Percentiles rank a stretch among this genome's conserved stretches.
Conservation (phyloP, 1,140 invertebrate species). For the Armadillidium nasatum region DNA sequence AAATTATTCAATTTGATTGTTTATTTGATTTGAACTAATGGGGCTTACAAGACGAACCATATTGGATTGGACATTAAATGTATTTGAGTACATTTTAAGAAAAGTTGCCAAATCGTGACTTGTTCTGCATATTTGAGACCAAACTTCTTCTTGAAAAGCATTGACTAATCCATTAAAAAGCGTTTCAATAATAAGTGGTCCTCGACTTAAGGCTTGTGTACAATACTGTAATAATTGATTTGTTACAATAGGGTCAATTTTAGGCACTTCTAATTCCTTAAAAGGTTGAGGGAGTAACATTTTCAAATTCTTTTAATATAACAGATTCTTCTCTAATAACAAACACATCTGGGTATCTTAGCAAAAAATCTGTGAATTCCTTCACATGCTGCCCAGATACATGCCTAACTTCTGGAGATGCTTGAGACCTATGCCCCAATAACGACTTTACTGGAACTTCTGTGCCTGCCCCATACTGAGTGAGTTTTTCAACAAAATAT, state of each 20-base stretch:
- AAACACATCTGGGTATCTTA: constrained; percentile 79
- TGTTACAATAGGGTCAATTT: constrained; percentile 74
- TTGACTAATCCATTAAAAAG: constrained; percentile 38
- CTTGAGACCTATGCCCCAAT: constrained; percentile 85
- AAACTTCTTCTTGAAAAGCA: constrained; percentile 49
- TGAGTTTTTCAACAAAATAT: constrained; percentile 86
- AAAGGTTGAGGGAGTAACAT: constrained; percentile 40
- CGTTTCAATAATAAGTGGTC: constrained; percentile 37
- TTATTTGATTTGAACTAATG: neutral
- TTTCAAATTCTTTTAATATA: constrained; percentile 58
- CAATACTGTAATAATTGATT: constrained; percentile 56
- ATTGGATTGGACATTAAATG: constrained; percentile 75
- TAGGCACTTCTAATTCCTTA: constrained; percentile 41
- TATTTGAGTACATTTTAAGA: constrained; percentile 80
- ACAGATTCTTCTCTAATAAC: constrained; percentile 80
- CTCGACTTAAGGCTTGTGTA: constrained; percentile 33
- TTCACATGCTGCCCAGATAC: constrained; percentile 88
- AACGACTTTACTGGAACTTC: constrained; percentile 86
- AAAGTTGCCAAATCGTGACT: constrained; percentile 79
- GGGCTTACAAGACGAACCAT: constrained; percentile 64
- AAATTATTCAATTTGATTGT: constrained; percentile 23
- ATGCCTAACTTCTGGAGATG: constrained; percentile 89
- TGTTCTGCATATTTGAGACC: constrained; percentile 78
- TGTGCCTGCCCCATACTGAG: constrained; percentile 80
- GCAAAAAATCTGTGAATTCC: constrained; percentile 87